phyloP scores from a whole-genome alignment of 2,113 vertebrate genomes.

The Erinaceus europaeus region DNA sequence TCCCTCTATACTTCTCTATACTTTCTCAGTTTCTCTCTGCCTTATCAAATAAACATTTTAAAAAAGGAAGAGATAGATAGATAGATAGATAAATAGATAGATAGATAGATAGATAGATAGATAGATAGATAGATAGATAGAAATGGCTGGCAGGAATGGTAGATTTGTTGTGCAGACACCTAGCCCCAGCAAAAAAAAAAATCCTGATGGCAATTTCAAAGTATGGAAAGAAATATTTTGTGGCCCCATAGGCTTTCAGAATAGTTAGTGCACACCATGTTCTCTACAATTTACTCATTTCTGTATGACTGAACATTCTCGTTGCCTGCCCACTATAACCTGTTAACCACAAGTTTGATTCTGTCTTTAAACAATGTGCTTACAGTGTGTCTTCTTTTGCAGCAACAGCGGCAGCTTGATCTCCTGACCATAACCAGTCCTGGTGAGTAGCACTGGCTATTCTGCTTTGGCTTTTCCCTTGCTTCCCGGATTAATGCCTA shows the following conservation, averaged over 20 bases:
- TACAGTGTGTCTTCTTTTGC: slow-evolving; percentile 83
- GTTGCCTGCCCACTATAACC: slow-evolving; percentile 63
- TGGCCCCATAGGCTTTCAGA: slow-evolving; percentile 49
- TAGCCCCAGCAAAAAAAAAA: no score
- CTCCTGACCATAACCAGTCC: slow-evolving; percentile 96
- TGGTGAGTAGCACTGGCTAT: slow-evolving; percentile 83
- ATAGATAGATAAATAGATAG: no score
- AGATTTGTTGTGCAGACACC: background rate
- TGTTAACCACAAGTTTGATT: slow-evolving; percentile 59
- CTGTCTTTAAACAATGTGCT: slow-evolving; percentile 73
- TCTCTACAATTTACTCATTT: slow-evolving; percentile 61
- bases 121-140: no score
- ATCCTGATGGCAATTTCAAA: no score
- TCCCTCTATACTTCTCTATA: no score
- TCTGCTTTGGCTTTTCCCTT: slow-evolving; percentile 24
- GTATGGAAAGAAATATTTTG: no score
- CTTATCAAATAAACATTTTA: no score
- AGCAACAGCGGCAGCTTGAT: slow-evolving; percentile 97
- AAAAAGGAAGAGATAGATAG: no score
- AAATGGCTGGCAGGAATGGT: background rate
- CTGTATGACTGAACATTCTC: slow-evolving; percentile 63
- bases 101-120: no score
- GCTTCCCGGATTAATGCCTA: background rate
- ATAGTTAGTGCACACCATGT: slow-evolving; percentile 41
- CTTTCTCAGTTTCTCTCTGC: no score